Conservation (phyloP, 2,888 invertebrate genomes). For the Drosophila austrosaltans region DNA sequence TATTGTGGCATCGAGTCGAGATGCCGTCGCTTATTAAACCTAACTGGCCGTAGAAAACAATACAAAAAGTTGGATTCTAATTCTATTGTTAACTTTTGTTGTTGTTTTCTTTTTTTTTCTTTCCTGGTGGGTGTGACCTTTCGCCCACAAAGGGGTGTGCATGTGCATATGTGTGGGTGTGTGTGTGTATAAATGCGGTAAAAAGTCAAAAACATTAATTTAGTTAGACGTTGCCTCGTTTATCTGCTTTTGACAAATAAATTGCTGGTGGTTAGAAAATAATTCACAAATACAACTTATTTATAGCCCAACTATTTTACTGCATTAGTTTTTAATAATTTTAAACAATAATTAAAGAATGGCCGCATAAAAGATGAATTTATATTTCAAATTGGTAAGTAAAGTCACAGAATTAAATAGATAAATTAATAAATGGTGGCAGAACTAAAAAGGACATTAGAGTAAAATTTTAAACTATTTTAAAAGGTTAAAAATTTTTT, state of each 20-base stretch:
- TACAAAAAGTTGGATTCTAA: conserved; percentile 13
- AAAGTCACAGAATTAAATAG: too few relatives aligned
- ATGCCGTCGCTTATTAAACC: not conserved
- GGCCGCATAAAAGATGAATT: too few relatives aligned
- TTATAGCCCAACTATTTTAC: not conserved
- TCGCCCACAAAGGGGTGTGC: not conserved
- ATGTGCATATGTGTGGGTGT: not conserved
- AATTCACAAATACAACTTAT: not conserved
- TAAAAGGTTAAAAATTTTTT: too few relatives aligned
- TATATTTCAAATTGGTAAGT: too few relatives aligned
- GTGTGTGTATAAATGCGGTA: not conserved
- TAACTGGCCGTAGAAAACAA: conserved; percentile 23
- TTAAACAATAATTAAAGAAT: too few relatives aligned
- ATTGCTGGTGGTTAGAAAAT: not conserved
- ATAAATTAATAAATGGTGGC: too few relatives aligned
- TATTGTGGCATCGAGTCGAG: not conserved
- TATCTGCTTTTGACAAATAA: not conserved
- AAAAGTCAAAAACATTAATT: conserved; percentile 5
- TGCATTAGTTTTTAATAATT: too few relatives aligned
- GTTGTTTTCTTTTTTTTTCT: not conserved
- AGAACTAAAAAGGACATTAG: too few relatives aligned
- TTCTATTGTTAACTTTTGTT: conserved; percentile 38
- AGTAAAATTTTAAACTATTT: too few relatives aligned
- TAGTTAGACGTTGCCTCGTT: not conserved
- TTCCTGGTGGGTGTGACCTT: not conserved